A percentile compares a stretch with the other conserved stretches of the same genome.
Evolutionary conservation across 2,113 vertebrate genomes (phyloP).

Genomic region (human): DNA sequence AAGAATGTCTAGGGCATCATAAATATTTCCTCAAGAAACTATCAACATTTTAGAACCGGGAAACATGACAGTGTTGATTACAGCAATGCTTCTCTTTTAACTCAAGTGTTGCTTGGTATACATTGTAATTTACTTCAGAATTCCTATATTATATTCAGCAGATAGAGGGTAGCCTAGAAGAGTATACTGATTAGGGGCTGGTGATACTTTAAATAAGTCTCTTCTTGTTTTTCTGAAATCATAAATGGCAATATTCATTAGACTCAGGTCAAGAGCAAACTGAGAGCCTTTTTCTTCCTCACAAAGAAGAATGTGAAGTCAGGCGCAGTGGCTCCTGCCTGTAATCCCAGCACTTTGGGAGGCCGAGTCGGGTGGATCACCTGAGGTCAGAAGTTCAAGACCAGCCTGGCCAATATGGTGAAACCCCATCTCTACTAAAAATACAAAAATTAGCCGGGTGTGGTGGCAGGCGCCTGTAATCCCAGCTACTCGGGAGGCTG

Average conservation of each 20-base stretch:
- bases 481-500: too few relatives aligned
- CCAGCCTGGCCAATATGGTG: too few relatives aligned
- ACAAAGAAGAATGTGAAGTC: neutral
- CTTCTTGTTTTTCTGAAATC: constrained; percentile 6
- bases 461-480: too few relatives aligned
- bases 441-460: too few relatives aligned
- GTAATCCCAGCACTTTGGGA: too few relatives aligned
- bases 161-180: neutral
- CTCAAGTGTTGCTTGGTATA: neutral
- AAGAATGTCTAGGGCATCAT: neutral
- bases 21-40: neutral
- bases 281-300: neutral
- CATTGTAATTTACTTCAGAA: neutral
- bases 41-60: neutral
- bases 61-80: neutral
- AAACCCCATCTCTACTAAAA: too few relatives aligned
- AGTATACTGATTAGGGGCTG: neutral
- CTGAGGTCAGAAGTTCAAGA: too few relatives aligned
- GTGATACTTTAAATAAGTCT: neutral
- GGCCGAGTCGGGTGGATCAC: too few relatives aligned
- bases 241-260: neutral
- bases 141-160: neutral
- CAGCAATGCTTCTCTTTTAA: neutral
- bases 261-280: neutral
- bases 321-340: too few relatives aligned